phyloP scores from a whole-genome alignment of 2,113 vertebrate species.

The Syrrhaptes paradoxus region DNA sequence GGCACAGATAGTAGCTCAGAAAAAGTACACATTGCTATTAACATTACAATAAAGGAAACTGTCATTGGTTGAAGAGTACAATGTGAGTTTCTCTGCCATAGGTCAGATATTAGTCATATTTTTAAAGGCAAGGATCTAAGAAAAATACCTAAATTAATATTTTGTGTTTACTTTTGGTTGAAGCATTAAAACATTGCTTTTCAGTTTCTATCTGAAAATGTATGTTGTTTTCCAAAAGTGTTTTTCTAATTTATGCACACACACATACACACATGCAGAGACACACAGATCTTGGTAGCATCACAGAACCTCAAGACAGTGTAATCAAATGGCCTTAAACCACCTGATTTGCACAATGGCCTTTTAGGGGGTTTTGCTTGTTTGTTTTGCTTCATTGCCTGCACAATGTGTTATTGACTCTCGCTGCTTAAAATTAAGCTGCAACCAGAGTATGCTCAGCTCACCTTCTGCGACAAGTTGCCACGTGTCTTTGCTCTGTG shows the following conservation, averaged over 20 bases:
- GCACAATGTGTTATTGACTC: background rate
- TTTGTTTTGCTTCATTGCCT: slow-evolving; percentile 22
- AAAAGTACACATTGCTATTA: background rate
- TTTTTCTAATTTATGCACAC: background rate
- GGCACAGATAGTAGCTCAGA: background rate
- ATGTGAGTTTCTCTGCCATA: background rate
- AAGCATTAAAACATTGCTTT: background rate
- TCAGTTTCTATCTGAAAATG: background rate
- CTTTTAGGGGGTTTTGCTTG: background rate
- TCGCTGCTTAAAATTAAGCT: slow-evolving; percentile 27
- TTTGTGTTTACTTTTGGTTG: background rate
- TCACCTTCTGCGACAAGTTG: background rate
- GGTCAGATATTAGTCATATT: background rate
- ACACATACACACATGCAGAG: background rate
- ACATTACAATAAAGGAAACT: background rate
- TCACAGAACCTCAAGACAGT: background rate
- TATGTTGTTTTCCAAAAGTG: background rate
- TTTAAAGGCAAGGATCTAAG: background rate
- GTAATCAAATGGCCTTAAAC: background rate
- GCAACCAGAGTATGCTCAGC: background rate
- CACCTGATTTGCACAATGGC: background rate
- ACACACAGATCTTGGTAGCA: background rate
- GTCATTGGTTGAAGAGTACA: background rate
- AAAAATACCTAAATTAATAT: background rate
- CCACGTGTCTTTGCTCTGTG: background rate